Evolutionary conservation across 2,113 vertebrate genomes (phyloP), one percentile per base, ranked within the genome.

Genomic region (Pterocles burchelli): DNA sequence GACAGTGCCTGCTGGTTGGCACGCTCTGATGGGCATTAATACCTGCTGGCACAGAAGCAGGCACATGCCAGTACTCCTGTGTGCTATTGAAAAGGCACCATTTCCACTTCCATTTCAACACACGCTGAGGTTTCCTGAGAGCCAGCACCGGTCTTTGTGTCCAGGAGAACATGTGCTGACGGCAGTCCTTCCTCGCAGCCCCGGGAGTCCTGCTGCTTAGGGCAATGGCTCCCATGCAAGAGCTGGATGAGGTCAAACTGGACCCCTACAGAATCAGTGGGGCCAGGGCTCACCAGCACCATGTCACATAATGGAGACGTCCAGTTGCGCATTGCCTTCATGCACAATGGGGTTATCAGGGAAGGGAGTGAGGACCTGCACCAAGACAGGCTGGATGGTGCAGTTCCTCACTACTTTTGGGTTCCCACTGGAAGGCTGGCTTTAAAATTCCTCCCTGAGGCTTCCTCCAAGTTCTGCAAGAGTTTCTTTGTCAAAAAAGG

Each of bases 1-100:
- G 95, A 90, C 80, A 96, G 58, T 91, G 66, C 85, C 92, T 96
- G 82, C 94, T 96, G 90, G 79, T 55, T 97, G 96, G 93, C 96
- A 95, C 1, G 14, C 87, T 96, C 86, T 79, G 76, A 88, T 89
- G 87, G 96, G 85, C 94, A 87, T 93, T 97, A 96, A 89, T 95
- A 96, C 87, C 92, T 95, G 87, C 85, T 95, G 96, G 90, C 90
- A 93, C 86, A 87, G 63, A 87, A 86, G 77, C 55, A 86, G 88
- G 31, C 76, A 85, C 66, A 78, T 92, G 92, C 89, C 95, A 93
- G 81, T 87, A 82, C 58, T 94, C 58, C 68, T 52, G 66, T 68
- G 78, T 62, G 55, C 41, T 93, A 86, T 93, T 89, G 93, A 96
- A 97, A 97, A 97, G 82, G 45, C 66, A 88, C 62, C 34, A 55